Base-by-base conservation (phyloP, 1,140 invertebrate species). In the Drosophila parabipectinata region DNA sequence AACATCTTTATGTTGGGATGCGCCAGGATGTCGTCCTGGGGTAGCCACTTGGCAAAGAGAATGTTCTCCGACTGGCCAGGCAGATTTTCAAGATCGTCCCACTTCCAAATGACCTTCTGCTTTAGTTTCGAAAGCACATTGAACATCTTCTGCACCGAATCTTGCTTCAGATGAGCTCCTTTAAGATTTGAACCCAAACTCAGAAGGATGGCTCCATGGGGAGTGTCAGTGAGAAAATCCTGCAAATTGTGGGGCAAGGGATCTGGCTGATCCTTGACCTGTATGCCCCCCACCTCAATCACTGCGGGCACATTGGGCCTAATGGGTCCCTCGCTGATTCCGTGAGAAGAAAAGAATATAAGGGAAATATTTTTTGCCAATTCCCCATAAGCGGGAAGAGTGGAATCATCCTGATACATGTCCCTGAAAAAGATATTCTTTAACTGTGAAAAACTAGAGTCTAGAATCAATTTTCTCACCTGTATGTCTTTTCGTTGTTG, bases 21-120 rank as follows among this genome's bases (percentile, higher is more conserved):
- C 41, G 41, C 41, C 14, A 44, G 41, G 41, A 44, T 44, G 8
- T 44, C 41, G 14, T 44, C 41, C 41, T 44, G 41, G 14, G 41
- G 41, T 0, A 44, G 41, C 41, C 41, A 44, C 14, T 44, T 44
- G 41, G 41, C 41, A 14, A 15, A 44, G 14, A 44, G 41, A 44
- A 44, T 44, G 15, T 44, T 44, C 8, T 44, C 6, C 41, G 41
- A 44, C 8, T 44, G 1, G 41, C 41, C 41, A 14, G 41, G 41
- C 7, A 44, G 7, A 7, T 44, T 44, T 9, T 44, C 41, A 5
- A 44, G 41, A n/a, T 44, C 41, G 15, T 44, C 41, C 41, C 41
- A 44, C 41, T 44, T 44, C 41, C 41, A 44, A 44, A 44, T 44
- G 41, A 44, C 41, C 41, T 18, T 14, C 41, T 44, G 41, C 8